Conservation (phyloP, 2,888 invertebrate genomes). For the Orthosia incerta region DNA sequence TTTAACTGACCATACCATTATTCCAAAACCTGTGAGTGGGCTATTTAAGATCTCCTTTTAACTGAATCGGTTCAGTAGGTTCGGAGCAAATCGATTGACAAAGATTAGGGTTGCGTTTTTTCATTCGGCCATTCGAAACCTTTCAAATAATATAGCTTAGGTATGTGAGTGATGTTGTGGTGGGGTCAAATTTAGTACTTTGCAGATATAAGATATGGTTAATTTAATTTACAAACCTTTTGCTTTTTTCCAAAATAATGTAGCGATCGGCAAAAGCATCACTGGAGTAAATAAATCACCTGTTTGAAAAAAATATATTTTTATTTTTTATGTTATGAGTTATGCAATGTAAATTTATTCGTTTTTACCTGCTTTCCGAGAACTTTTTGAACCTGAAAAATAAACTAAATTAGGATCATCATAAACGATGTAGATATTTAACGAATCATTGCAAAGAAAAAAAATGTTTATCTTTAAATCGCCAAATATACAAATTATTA, state of each 20-base stretch:
- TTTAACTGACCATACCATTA: too few relatives aligned
- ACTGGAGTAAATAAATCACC: slow-evolving; percentile 79
- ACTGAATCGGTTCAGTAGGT: too few relatives aligned
- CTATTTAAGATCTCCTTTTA: too few relatives aligned
- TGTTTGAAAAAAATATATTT: slow-evolving; percentile 49
- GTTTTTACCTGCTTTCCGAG: slow-evolving; percentile 26
- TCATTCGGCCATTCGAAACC: too few relatives aligned
- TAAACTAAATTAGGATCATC: not conserved
- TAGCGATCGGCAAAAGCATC: slow-evolving; percentile 77
- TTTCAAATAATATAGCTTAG: not conserved
- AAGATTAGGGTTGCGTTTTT: too few relatives aligned
- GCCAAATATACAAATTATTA: not conserved
- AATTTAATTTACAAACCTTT: slow-evolving; percentile 71
- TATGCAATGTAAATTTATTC: not conserved
- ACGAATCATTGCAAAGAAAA: not conserved
- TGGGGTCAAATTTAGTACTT: not conserved
- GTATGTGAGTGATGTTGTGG: not conserved
- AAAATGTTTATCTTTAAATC: not conserved
- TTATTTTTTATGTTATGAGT: not conserved
- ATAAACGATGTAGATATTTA: too few relatives aligned
- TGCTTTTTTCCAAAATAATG: slow-evolving; percentile 64
- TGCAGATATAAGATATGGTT: not conserved
- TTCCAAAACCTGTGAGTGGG: too few relatives aligned
- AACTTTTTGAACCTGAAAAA: slow-evolving; percentile 19
- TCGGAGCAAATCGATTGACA: too few relatives aligned